Conservation (phyloP, 1,140 invertebrate species). For the Physella acuta region DNA sequence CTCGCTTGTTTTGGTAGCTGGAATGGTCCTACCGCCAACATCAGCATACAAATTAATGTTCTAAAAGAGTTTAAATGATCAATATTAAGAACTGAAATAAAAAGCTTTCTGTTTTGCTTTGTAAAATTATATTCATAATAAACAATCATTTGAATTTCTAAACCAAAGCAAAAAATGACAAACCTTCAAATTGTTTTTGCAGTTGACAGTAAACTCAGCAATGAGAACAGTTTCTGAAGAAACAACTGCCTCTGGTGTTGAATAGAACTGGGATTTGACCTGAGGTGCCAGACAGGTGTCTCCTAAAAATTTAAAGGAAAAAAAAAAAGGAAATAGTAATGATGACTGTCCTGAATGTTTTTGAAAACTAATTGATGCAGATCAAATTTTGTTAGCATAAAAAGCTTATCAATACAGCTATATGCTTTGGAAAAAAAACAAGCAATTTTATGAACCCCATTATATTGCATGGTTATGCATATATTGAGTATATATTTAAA, state of each 20-base stretch:
- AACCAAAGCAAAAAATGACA: no score
- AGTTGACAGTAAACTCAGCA: conserved; percentile 62
- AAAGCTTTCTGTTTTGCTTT: neutral
- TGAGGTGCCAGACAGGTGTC: conserved; percentile 59
- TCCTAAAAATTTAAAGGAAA: conserved; percentile 44
- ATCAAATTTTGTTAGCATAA: no score
- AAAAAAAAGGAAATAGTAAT: no score
- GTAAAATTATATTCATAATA: conserved; percentile 4
- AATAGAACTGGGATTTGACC: conserved; percentile 68
- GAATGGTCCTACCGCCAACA: conserved; percentile 77
- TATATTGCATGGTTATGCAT: no score
- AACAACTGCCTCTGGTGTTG: conserved; percentile 77
- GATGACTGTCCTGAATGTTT: no score
- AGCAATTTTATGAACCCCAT: no score
- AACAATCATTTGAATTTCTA: no score
- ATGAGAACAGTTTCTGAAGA: conserved; percentile 72
- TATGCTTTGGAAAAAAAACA: no score
- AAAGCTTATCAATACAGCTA: no score
- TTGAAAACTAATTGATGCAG: no score
- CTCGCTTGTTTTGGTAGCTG: conserved; percentile 72
- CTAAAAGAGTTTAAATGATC: conserved; percentile 48
- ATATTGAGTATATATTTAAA: no score
- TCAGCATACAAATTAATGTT: conserved; percentile 80
- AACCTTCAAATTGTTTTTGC: conserved; percentile 60
- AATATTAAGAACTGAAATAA: conserved; percentile 7